These are phyloP conservation scores for Vicugna pacos DNA, from an alignment of 2,113 vertebrate genomes.

Conservation along the genomic window DNA sequence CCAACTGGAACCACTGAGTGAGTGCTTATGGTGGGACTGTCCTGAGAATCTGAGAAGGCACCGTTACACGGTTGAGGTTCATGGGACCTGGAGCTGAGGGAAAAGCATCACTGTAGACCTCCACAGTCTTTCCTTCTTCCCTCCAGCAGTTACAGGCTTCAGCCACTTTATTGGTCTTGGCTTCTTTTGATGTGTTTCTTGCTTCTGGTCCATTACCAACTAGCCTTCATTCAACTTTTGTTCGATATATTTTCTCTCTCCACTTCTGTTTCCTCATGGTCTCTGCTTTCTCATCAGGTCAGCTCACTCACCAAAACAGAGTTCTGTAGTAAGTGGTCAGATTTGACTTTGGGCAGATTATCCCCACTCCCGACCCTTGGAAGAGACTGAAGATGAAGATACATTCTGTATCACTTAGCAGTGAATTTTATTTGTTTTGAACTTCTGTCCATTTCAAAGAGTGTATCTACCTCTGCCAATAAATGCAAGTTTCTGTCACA, in stretches of 20 bases:
- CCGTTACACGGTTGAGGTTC: no score
- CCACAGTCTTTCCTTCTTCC: background rate
- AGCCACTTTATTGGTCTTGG: background rate
- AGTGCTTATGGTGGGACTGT: background rate
- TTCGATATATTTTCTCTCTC: background rate
- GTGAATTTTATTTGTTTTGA: slow-evolving; percentile 1
- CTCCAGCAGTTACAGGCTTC: background rate
- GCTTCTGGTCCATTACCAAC: background rate
- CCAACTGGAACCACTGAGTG: background rate
- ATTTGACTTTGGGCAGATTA: background rate
- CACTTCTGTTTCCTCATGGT: background rate
- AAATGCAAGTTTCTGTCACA: background rate
- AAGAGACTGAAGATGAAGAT: background rate
- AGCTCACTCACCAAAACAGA: background rate
- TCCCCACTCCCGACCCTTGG: background rate
- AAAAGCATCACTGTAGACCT: background rate
- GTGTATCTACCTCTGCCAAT: background rate
- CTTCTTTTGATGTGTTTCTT: background rate
- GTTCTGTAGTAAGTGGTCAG: background rate
- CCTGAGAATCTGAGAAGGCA: background rate
- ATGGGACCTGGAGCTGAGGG: background rate
- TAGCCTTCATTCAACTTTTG: background rate
- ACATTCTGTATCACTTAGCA: background rate
- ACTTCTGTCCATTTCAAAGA: background rate
- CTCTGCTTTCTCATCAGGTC: background rate